Evolutionary conservation across 2,888 invertebrate species (phyloP).

Genomic region (Sipha maydis): DNA sequence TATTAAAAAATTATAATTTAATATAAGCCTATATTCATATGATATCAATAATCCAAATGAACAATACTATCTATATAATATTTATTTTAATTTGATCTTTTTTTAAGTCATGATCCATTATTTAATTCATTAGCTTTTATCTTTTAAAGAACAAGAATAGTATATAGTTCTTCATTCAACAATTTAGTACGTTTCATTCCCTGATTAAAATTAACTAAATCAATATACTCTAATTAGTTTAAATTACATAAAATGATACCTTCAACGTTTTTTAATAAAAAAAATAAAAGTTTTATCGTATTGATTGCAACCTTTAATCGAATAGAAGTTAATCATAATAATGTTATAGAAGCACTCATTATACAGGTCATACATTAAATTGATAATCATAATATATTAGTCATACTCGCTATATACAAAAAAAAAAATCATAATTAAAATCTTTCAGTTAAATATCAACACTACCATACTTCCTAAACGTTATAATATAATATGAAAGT

Average conservation of each 20-base stretch:
- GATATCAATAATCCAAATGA: not conserved
- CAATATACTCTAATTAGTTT: not conserved
- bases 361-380: not conserved
- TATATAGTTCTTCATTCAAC: not conserved
- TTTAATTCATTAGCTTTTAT: conserved; percentile 28
- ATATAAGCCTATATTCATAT: not conserved
- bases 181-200: not conserved
- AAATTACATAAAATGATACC: not conserved
- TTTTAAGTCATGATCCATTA: not conserved
- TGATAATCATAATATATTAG: not conserved
- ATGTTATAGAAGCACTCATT: too few species aligned
- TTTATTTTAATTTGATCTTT: not conserved
- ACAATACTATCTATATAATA: not conserved
- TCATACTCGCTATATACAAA: too few species aligned
- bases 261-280: not conserved
- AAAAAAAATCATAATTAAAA: not conserved
- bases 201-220: not conserved
- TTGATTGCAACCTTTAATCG: too few species aligned
- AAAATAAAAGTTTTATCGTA: not conserved
- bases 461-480: not conserved
- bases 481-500: too few species aligned
- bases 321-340: not conserved
- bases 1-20: not conserved
- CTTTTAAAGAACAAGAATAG: not conserved
- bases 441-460: not conserved